phyloP scores from a whole-genome alignment of 2,888 invertebrate species.

The Apantesis nais region DNA sequence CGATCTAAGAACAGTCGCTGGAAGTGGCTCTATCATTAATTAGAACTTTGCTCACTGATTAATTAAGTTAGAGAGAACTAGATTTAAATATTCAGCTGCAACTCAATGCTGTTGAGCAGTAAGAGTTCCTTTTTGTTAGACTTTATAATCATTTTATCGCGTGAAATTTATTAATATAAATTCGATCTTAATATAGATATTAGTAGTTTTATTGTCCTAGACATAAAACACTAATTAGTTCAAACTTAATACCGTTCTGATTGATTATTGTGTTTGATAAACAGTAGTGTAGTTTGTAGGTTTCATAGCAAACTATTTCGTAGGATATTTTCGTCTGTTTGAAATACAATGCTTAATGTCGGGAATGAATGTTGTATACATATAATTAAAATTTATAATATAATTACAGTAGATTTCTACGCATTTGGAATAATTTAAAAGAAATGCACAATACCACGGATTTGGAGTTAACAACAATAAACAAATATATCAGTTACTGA shows the following conservation, averaged over 20 bases:
- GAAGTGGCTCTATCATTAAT: neutral
- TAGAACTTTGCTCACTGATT: neutral
- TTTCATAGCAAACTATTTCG: neutral
- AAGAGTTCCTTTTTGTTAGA: neutral
- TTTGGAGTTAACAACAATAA: too few species aligned
- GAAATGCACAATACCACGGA: too few species aligned
- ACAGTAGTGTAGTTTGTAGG: neutral
- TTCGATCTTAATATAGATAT: neutral
- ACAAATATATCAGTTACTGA: too few species aligned
- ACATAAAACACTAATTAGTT: neutral
- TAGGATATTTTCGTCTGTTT: neutral
- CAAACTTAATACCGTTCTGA: neutral
- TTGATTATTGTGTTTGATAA: neutral
- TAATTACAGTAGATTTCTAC: too few species aligned
- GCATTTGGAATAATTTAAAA: too few species aligned
- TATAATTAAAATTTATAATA: too few species aligned
- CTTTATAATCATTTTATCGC: neutral
- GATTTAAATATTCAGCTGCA: neutral
- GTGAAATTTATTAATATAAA: neutral
- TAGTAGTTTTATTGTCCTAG: neutral
- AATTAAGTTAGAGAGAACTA: neutral
- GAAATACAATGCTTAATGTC: too few species aligned
- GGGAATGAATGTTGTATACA: too few species aligned
- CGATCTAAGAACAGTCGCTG: neutral
- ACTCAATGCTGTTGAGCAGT: neutral